phyloP scores from a whole-genome alignment of 2,888 invertebrate species.

The Eilema sororculum region DNA sequence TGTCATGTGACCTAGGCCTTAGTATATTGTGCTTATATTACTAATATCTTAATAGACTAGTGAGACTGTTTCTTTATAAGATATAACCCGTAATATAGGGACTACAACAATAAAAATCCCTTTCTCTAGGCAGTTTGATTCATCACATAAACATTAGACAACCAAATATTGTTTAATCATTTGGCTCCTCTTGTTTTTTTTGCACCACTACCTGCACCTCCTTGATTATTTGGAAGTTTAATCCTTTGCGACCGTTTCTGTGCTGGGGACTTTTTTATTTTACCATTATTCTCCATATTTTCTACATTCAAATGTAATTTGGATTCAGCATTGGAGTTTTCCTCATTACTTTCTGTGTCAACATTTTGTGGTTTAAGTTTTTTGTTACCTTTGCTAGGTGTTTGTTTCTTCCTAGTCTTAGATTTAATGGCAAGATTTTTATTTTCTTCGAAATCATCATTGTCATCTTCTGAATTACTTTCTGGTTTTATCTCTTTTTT shows the following conservation, averaged over 20 bases:
- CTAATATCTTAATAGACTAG: not conserved
- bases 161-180: not conserved
- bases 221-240: not conserved
- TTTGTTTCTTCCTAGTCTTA: constrained; percentile 30
- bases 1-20: not conserved
- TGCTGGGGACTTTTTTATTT: constrained; percentile 41
- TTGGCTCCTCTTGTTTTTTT: constrained; percentile 5
- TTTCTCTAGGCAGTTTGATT: not conserved
- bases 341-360: constrained; percentile 6
- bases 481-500: constrained; percentile 31
- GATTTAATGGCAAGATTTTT: constrained; percentile 25
- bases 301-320: constrained; percentile 19
- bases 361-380: constrained; percentile 16
- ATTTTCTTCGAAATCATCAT: constrained; percentile 42
- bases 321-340: constrained; percentile 24
- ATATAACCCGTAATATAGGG: constrained; percentile 4
- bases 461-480: constrained; percentile 28
- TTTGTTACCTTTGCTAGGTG: constrained; percentile 33
- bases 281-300: constrained; percentile 19
- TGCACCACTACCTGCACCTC: not conserved
- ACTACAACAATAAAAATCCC: constrained; percentile 4
- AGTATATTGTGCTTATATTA: not conserved
- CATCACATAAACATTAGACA: not conserved
- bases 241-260: constrained; percentile 27
- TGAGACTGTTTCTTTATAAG: not conserved